These are phyloP conservation scores for Boloria selene DNA, from an alignment of 2,888 invertebrate species.

Conservation along the genomic window DNA sequence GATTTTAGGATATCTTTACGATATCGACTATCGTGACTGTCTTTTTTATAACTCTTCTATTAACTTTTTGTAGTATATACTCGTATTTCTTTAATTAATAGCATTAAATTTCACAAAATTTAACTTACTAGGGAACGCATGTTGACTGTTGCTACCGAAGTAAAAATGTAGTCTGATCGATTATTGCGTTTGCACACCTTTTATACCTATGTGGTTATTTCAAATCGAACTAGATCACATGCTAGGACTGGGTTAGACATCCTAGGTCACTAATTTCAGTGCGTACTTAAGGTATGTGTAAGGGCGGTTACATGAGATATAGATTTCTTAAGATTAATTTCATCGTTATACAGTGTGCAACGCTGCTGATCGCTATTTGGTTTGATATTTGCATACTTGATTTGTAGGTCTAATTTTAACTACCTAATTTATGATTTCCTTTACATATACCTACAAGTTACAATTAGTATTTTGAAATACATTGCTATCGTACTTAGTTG, in stretches of 20 bases:
- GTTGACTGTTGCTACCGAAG: conserved; percentile 53
- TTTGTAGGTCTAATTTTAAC: background rate
- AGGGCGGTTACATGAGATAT: conserved; percentile 33
- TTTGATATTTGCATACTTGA: background rate
- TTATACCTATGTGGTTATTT: conserved; percentile 62
- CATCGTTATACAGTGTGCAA: background rate
- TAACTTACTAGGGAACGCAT: conserved; percentile 70
- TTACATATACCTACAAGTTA: background rate
- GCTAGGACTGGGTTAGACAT: conserved; percentile 45
- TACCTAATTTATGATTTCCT: conserved; percentile 1
- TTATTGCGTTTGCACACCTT: conserved; percentile 56
- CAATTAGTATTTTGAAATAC: background rate
- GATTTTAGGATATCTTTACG: too few species aligned
- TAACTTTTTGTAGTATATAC: too few species aligned
- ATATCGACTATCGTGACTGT: too few species aligned
- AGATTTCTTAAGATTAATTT: background rate
- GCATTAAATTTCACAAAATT: background rate
- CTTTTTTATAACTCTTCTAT: too few species aligned
- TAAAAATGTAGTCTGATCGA: conserved; percentile 61
- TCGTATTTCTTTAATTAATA: too few species aligned
- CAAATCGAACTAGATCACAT: conserved; percentile 30
- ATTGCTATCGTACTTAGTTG: background rate
- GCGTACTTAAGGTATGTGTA: conserved; percentile 20
- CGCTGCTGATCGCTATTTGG: too few species aligned
- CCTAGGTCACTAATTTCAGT: conserved; percentile 44